phyloP scores from a whole-genome alignment of 2,888 invertebrate species.

The Phortica okadai region DNA sequence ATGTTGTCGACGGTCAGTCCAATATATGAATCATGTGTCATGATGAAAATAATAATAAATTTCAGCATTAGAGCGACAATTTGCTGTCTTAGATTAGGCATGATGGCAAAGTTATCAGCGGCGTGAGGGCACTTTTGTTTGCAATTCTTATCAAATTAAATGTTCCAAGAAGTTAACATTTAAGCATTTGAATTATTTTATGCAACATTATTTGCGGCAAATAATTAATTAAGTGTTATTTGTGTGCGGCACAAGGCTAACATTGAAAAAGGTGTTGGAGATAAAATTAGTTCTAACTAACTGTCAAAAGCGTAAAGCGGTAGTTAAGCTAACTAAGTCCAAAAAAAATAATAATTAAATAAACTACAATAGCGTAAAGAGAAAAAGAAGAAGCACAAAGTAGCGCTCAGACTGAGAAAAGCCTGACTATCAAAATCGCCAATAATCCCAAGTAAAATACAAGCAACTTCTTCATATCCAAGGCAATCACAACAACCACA shows the following conservation, averaged over 20 bases:
- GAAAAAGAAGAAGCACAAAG: not conserved
- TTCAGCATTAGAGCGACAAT: not conserved
- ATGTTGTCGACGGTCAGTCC: not conserved
- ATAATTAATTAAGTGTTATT: no score
- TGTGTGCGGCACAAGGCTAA: no score
- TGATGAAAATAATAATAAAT: constrained; percentile 30
- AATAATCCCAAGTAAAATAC: not conserved
- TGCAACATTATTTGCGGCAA: no score
- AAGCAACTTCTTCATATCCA: not conserved
- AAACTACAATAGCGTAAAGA: no score
- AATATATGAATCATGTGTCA: constrained; percentile 24
- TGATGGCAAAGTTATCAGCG: not conserved
- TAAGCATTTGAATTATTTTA: no score
- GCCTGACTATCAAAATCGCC: not conserved
- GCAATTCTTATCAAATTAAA: not conserved
- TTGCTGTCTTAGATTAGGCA: constrained; percentile 9
- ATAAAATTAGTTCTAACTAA: no score
- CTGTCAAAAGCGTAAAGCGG: no score
- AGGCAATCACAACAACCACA: not conserved
- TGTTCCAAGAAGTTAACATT: not conserved
- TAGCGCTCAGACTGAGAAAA: not conserved
- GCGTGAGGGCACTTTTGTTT: not conserved
- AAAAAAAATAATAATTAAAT: no score
- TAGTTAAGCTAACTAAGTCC: no score
- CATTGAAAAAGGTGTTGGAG: no score